Conservation (phyloP, 2,797 vertebrate species). For the Neosilurus hyrtlii region DNA sequence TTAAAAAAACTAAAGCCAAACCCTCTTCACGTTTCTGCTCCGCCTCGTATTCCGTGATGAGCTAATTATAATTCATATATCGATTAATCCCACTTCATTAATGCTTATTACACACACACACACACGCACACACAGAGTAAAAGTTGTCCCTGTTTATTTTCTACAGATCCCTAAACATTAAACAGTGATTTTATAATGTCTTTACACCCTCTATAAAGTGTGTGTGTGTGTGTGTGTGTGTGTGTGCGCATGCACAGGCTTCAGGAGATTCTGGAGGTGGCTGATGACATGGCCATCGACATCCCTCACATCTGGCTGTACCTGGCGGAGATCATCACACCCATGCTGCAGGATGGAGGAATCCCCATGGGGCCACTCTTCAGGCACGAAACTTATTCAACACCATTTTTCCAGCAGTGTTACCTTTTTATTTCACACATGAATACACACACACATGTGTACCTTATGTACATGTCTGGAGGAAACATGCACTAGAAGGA, state of each 20-base stretch:
- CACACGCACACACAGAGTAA: too few species aligned
- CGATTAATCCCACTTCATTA: slow-evolving; percentile 8
- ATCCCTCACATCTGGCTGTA: slow-evolving; percentile 99
- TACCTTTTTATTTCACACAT: neutral
- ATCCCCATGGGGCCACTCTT: slow-evolving; percentile 91
- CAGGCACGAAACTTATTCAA: slow-evolving; percentile 70
- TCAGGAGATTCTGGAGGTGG: slow-evolving; percentile 85
- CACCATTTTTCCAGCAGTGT: neutral
- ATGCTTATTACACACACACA: neutral
- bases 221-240: neutral
- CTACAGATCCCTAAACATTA: too few species aligned
- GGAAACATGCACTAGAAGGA: neutral
- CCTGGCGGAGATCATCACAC: slow-evolving; percentile 89
- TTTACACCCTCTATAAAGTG: neutral
- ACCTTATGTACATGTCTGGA: neutral
- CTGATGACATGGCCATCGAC: slow-evolving; percentile 96
- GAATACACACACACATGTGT: neutral
- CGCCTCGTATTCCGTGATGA: neutral
- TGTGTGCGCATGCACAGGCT: slow-evolving; percentile 68
- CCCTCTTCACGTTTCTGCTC: neutral
- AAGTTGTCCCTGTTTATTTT: neutral
- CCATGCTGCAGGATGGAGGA: slow-evolving; percentile 88
- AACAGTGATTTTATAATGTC: too few species aligned
- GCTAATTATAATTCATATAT: neutral
- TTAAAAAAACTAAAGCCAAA: neutral